phyloP scores from a whole-genome alignment of 2,113 vertebrate species.

The Corythaixoides concolor region DNA sequence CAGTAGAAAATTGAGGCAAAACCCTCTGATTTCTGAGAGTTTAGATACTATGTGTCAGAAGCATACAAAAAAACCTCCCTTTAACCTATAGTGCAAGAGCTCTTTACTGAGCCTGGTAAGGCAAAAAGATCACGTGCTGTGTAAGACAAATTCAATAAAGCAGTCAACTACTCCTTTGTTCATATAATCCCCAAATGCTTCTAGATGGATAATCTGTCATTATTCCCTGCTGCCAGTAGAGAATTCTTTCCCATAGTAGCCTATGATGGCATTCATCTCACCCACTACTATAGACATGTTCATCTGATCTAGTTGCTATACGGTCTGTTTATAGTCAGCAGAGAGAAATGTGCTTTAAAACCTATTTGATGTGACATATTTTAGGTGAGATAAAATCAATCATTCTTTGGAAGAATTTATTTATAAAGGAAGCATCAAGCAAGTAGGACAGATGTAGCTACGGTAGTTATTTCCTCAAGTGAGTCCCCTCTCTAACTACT shows the following conservation, averaged over 20 bases:
- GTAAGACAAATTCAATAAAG: neutral
- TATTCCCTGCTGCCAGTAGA: neutral
- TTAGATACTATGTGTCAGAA: neutral
- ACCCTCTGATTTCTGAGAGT: neutral
- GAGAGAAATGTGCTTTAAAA: neutral
- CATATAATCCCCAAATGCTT: neutral
- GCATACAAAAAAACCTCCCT: neutral
- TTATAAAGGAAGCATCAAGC: neutral
- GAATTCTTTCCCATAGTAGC: neutral
- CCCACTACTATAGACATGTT: neutral
- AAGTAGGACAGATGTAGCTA: neutral
- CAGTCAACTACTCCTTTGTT: neutral
- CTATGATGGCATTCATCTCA: neutral
- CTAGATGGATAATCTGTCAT: neutral
- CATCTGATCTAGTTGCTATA: neutral
- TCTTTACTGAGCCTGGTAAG: neutral
- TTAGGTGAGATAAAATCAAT: neutral
- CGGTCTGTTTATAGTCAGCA: neutral
- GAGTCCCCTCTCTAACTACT: neutral
- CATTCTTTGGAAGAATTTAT: neutral
- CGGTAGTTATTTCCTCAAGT: neutral
- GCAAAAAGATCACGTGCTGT: neutral
- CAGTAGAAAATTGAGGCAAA: neutral
- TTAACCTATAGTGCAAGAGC: neutral
- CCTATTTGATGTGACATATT: neutral